Percentiles rank a stretch among this genome's conserved stretches.
These are phyloP conservation scores for Eclectus roratus DNA, from an alignment of 2,113 vertebrate species.

Conservation along the genomic window DNA sequence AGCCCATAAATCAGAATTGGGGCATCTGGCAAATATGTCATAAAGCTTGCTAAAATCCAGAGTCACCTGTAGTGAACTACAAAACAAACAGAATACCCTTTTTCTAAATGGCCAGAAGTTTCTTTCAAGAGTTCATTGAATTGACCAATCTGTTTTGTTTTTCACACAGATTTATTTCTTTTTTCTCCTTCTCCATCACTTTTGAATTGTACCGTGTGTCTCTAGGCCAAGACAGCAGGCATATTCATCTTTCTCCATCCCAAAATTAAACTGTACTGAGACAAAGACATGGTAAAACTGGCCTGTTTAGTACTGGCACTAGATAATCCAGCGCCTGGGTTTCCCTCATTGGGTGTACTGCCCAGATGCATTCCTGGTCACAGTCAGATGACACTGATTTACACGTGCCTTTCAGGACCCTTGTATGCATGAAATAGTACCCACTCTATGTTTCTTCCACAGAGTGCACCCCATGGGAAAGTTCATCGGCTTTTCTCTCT, in stretches of 20 bases:
- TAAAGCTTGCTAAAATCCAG: not conserved
- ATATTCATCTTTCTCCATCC: not conserved
- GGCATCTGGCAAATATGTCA: not conserved
- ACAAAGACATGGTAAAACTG: not conserved
- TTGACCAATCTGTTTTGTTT: not conserved
- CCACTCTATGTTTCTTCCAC: not conserved
- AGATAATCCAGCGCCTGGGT: not conserved
- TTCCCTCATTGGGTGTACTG: not conserved
- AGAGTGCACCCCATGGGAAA: not conserved
- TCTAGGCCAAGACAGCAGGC: fast-evolving
- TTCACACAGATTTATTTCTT: not conserved
- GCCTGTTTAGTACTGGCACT: not conserved
- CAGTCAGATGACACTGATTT: not conserved
- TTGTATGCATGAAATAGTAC: not conserved
- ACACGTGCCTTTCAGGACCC: not conserved
- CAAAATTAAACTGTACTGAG: not conserved
- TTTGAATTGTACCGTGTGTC: not conserved
- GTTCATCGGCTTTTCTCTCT: not conserved
- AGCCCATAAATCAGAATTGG: slow-evolving; percentile 15
- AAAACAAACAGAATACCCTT: not conserved
- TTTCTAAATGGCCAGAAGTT: not conserved
- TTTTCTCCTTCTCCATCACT: not conserved
- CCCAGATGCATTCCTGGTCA: not conserved
- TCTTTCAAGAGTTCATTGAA: not conserved
- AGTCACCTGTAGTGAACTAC: not conserved